Conservation (phyloP, 2,888 invertebrate species). For the Morpho helenor region DNA sequence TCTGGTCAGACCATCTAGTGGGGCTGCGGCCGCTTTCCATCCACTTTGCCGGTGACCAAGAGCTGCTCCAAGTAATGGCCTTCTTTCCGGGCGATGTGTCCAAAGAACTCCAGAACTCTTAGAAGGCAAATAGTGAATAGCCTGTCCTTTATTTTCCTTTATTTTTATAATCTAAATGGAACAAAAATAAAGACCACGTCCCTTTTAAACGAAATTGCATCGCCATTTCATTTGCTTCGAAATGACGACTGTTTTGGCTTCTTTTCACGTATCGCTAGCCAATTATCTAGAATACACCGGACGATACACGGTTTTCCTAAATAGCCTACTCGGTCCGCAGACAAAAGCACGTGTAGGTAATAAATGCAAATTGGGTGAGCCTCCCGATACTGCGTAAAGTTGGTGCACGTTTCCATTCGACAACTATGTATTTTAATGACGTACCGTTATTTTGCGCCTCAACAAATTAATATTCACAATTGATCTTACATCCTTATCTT, state of each 20-base stretch:
- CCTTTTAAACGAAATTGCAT: constrained; percentile 3
- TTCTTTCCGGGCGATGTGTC: no score
- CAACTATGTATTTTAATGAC: background rate
- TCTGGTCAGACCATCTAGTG: no score
- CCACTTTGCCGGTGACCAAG: no score
- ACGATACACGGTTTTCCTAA: constrained; percentile 41
- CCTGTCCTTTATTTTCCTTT: no score
- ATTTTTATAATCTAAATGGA: no score
- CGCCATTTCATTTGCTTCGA: constrained; percentile 1
- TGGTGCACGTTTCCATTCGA: constrained; percentile 16
- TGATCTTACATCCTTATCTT: no score
- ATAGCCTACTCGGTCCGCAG: constrained; percentile 36
- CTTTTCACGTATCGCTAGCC: constrained; percentile 24
- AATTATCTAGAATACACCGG: constrained; percentile 29
- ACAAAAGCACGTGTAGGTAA: constrained; percentile 51
- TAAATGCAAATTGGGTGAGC: constrained; percentile 59
- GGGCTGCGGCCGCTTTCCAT: no score
- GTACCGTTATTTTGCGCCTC: background rate
- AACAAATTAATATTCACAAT: no score
- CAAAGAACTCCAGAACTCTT: no score
- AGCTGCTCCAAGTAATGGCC: no score
- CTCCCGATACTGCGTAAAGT: constrained; percentile 27
- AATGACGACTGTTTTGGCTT: constrained; percentile 12
- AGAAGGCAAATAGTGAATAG: no score
- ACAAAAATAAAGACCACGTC: no score